phyloP scores from a whole-genome alignment of 1,140 invertebrate genomes.

The Prorops nasuta region DNA sequence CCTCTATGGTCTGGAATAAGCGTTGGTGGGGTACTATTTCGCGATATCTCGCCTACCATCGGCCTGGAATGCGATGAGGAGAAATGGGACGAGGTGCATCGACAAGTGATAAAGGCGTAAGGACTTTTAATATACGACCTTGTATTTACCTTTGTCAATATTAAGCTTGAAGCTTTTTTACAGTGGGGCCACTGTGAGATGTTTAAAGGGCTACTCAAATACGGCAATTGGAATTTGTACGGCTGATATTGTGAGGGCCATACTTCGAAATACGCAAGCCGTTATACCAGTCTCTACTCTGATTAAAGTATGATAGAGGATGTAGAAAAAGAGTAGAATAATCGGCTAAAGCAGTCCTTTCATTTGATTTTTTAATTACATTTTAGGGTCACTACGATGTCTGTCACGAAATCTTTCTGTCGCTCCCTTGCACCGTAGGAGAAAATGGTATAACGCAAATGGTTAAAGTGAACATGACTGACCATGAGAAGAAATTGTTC shows the following conservation, averaged over 20 bases:
- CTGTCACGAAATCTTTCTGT: conserved; percentile 61
- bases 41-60: conserved; percentile 58
- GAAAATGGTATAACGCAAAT: conserved; percentile 60
- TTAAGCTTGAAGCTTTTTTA: no score
- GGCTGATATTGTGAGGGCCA: conserved; percentile 53
- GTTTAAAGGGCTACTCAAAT: conserved; percentile 60
- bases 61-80: conserved; percentile 58
- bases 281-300: conserved; percentile 61
- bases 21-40: conserved; percentile 62
- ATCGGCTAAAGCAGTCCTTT: neutral
- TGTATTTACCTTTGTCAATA: neutral
- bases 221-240: conserved; percentile 59
- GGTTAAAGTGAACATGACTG: conserved; percentile 57
- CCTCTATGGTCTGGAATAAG: conserved; percentile 68
- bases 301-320: conserved; percentile 53
- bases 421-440: conserved; percentile 60
- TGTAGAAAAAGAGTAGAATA: no score
- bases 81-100: conserved; percentile 57
- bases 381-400: conserved; percentile 60
- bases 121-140: conserved; percentile 7
- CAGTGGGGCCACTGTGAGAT: conserved; percentile 57
- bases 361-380: neutral
- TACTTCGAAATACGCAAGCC: conserved; percentile 56
- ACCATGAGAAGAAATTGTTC: conserved; percentile 56
- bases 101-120: conserved; percentile 59